Base-by-base conservation (phyloP, 2,888 invertebrate species). In the Xylota sylvarum region DNA sequence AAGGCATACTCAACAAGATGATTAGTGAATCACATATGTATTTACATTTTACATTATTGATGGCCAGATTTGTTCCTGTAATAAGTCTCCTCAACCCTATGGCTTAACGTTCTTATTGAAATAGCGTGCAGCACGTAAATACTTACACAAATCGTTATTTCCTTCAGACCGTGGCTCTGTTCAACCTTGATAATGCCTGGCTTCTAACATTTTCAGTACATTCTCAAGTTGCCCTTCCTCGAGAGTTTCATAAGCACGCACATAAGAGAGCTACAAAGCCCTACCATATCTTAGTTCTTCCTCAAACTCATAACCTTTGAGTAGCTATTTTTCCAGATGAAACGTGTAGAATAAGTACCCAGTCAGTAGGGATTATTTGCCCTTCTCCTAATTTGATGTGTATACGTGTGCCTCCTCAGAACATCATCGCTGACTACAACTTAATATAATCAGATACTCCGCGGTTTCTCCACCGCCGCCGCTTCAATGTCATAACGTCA, bases 401-500 rank as follows among this genome's bases (percentile, higher is more conserved):
- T 23, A 23, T 55, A 23, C 50, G 23, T 50, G 50, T 14, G 9
- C 9, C 10, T 12, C 1, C 50, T 14, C 14, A 43, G 23, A 7
- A 50, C 19, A 12, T 19, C 23, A 50, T 50, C 10, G 23, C 10
- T 23, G 19, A 23, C 23, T 50, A 23, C 55, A 55, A 7, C 30
- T 55, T n/a, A 30, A 55, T 55, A n/a, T 14, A 27, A 52, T 19
- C 52, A 52, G 30, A n/a, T 30, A 52, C n/a, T 27, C 6, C 30
- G 52, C 30, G 52, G 46, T 30, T 10, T 43, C 30, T 2, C 14
- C 23, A 3, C 23, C 23, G 23, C 23, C 23, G 23, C 40, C n/a
- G 43, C 43, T 27, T 30, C 62, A 3, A 52, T 52, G 52, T 67
- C 67, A 40, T 65, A 19, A 65, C 65, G 27, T 50, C 35, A 50